Conservation (phyloP, 37 sponge, comb jelly and placozoan species). For the Axinella damicornis region DNA sequence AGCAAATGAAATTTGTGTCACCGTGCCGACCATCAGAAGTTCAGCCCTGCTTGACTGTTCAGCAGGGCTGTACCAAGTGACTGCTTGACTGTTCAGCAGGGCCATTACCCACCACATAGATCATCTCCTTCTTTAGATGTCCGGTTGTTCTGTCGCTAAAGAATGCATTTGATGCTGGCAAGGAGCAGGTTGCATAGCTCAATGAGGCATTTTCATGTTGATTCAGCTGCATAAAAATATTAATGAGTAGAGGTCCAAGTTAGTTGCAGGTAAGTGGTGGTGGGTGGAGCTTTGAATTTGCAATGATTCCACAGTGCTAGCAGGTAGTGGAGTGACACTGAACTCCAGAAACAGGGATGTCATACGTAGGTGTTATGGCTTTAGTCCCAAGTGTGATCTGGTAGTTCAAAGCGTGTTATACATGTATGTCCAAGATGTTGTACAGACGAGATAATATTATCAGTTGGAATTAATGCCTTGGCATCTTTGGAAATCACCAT, state of each 20-base stretch:
- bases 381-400: conserved; percentile 5
- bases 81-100: too few relatives aligned
- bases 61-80: too few relatives aligned
- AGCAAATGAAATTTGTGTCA: too few relatives aligned
- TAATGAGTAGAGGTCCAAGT: conserved; percentile 2
- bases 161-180: not conserved
- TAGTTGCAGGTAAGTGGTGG: not conserved
- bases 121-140: conserved; percentile 1
- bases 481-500: conserved; percentile 17
- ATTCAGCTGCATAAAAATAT: conserved; percentile 18
- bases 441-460: not conserved
- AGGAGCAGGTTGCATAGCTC: not conserved
- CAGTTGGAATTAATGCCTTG: not conserved
- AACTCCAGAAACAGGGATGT: conserved; percentile 16
- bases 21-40: too few relatives aligned
- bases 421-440: not conserved
- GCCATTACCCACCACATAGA: too few relatives aligned
- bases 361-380: conserved; percentile 22
- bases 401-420: not conserved
- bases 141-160: conserved; percentile 2
- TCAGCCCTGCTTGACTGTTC: too few relatives aligned
- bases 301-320: not conserved
- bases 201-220: conserved; percentile 16
- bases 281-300: not conserved
- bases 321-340: not conserved